phyloP scores from a whole-genome alignment of 1,140 invertebrate species.

The Pseudomyrmex sp. region DNA sequence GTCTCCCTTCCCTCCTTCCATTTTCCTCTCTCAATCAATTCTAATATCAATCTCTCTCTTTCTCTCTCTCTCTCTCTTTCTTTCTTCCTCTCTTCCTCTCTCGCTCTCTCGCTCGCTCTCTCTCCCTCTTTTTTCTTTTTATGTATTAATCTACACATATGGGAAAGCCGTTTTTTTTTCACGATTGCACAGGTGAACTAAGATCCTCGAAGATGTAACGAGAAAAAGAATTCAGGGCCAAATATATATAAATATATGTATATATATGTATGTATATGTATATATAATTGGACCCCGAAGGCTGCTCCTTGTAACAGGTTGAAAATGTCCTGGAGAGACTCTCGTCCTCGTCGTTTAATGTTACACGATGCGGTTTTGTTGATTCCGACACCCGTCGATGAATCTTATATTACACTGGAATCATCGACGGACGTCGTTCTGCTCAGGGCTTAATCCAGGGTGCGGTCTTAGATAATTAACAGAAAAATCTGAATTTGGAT shows the following conservation, averaged over 20 bases:
- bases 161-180: constrained; percentile 47
- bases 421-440: constrained; percentile 8
- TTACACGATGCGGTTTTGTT: constrained; percentile 10
- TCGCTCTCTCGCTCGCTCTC: neutral
- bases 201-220: constrained; percentile 24
- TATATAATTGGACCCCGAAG: neutral
- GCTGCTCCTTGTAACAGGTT: constrained; percentile 13
- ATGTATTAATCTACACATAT: constrained; percentile 29
- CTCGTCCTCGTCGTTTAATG: constrained; percentile 37
- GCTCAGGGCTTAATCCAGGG: constrained; percentile 11
- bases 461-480: neutral
- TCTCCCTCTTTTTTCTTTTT: constrained; percentile 3
- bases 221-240: constrained; percentile 12
- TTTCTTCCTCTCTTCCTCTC: neutral
- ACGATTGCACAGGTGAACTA: constrained; percentile 36
- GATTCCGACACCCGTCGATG: constrained; percentile 9
- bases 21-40: neutral
- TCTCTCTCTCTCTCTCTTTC: neutral
- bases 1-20: constrained; percentile 38
- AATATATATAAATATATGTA: too few species aligned
- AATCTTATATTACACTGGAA: neutral
- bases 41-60: neutral
- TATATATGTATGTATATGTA: too few species aligned
- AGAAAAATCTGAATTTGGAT: neutral
- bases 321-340: constrained; percentile 32